Evolutionary conservation across 2,888 invertebrate species (phyloP).

Genomic region (Xanthia togata): DNA sequence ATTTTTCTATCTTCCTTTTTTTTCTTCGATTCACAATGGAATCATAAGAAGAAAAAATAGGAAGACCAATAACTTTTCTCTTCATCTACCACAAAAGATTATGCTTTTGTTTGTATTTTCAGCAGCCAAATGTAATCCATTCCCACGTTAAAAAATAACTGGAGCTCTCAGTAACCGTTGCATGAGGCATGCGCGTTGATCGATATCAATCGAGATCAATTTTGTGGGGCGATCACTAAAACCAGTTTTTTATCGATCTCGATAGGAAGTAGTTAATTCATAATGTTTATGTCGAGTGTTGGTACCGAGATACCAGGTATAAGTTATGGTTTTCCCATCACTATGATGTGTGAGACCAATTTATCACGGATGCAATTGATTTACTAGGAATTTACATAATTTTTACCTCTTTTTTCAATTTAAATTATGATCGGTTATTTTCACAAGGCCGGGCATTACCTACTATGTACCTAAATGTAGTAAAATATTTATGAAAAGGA

Average conservation of each 20-base stretch:
- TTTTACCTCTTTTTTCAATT: not conserved
- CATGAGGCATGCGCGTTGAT: slow-evolving; percentile 36
- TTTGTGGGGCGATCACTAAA: slow-evolving; percentile 47
- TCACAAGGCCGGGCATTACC: too few relatives aligned
- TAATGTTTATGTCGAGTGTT: slow-evolving; percentile 38
- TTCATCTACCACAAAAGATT: not conserved
- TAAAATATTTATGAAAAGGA: slow-evolving; percentile 7
- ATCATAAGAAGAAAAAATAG: too few relatives aligned
- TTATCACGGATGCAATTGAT: slow-evolving; percentile 21
- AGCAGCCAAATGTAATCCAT: slow-evolving; percentile 4
- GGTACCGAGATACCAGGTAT: slow-evolving; percentile 26
- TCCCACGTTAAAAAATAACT: slow-evolving; percentile 60
- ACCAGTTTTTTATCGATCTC: slow-evolving; percentile 59
- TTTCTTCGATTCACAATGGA: not conserved
- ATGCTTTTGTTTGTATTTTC: slow-evolving; percentile 9
- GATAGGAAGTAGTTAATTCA: slow-evolving; percentile 59
- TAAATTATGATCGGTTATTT: too few relatives aligned
- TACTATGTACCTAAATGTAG: not conserved
- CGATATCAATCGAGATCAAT: slow-evolving; percentile 60
- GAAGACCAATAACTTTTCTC: slow-evolving; percentile 7
- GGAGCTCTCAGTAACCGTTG: slow-evolving; percentile 64
- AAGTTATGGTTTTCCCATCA: slow-evolving; percentile 49
- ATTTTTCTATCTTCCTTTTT: not conserved
- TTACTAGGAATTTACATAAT: not conserved
- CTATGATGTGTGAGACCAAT: slow-evolving; percentile 21